A percentile compares a stretch with the other conserved stretches of the same genome.
phyloP scores from a whole-genome alignment of 2,113 vertebrate species.

The Globicephala melas region DNA sequence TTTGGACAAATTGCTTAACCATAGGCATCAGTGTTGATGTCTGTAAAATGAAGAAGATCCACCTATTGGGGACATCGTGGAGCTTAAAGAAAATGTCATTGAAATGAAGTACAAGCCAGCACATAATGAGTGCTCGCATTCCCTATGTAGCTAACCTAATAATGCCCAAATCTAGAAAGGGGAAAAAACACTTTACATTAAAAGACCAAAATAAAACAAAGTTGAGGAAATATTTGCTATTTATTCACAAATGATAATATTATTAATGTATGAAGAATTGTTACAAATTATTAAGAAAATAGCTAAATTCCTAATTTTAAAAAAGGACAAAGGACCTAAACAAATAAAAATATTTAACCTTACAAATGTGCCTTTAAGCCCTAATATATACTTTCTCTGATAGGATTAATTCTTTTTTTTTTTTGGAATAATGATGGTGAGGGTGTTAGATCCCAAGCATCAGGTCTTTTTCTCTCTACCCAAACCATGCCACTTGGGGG shows the following conservation, averaged over 20 bases:
- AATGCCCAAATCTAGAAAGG: not conserved
- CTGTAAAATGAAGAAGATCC: not conserved
- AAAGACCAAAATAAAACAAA: not conserved
- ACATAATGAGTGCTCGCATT: not conserved
- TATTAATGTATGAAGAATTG: not conserved
- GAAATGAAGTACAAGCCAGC: not conserved
- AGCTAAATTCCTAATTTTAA: not conserved
- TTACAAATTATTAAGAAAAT: not conserved
- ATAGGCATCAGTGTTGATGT: not conserved
- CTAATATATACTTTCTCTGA: not conserved
- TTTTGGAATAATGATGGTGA: not conserved
- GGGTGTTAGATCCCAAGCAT: fast-evolving
- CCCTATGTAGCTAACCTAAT: not conserved
- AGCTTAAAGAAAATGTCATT: not conserved
- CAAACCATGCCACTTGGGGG: not conserved
- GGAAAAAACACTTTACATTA: not conserved
- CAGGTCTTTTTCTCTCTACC: not conserved
- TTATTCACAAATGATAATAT: not conserved
- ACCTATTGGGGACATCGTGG: not conserved
- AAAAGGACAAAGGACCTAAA: not conserved
- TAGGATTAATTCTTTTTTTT: not conserved
- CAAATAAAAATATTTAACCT: not conserved
- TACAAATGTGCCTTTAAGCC: not conserved
- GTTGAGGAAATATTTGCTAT: not conserved
- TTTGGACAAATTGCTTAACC: not conserved